phyloP scores from a whole-genome alignment of 1,140 invertebrate species.

The Arctopsyche grandis region DNA sequence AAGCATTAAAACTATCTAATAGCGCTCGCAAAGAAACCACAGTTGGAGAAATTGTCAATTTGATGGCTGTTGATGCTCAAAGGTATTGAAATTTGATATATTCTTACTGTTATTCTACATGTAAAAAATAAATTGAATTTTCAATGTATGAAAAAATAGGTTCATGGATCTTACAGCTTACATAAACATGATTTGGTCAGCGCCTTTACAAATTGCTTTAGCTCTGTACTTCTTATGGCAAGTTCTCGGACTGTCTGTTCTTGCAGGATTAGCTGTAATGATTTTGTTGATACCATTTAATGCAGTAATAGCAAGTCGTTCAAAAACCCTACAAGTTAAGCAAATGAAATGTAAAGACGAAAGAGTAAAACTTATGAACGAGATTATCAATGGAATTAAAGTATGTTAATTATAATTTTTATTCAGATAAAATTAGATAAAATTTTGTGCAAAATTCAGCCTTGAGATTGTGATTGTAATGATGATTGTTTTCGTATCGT shows the following conservation, averaged over 20 bases:
- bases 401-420: constrained; percentile 61
- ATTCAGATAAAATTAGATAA: not conserved
- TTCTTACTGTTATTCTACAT: constrained; percentile 56
- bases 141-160: constrained; percentile 58
- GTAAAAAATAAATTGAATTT: constrained; percentile 60
- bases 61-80: constrained; percentile 90
- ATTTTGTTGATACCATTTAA: constrained; percentile 92
- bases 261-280: constrained; percentile 93
- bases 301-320: constrained; percentile 85
- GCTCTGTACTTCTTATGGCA: constrained; percentile 92
- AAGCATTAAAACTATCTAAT: constrained; percentile 84
- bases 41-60: constrained; percentile 91
- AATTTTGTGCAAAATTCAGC: not conserved
- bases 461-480: not conserved
- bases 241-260: constrained; percentile 83
- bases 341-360: constrained; percentile 94
- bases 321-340: constrained; percentile 82
- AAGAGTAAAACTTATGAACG: constrained; percentile 94
- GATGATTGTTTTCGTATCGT: no score
- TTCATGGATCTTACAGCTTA: constrained; percentile 91
- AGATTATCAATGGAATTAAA: constrained; percentile 94
- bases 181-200: constrained; percentile 97
- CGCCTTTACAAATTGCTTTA: constrained; percentile 89
- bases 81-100: constrained; percentile 57
- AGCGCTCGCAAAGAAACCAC: constrained; percentile 83